These are phyloP conservation scores for Aporrectodea caliginosa DNA, from an alignment of 1,140 invertebrate species.

Conservation along the genomic window DNA sequence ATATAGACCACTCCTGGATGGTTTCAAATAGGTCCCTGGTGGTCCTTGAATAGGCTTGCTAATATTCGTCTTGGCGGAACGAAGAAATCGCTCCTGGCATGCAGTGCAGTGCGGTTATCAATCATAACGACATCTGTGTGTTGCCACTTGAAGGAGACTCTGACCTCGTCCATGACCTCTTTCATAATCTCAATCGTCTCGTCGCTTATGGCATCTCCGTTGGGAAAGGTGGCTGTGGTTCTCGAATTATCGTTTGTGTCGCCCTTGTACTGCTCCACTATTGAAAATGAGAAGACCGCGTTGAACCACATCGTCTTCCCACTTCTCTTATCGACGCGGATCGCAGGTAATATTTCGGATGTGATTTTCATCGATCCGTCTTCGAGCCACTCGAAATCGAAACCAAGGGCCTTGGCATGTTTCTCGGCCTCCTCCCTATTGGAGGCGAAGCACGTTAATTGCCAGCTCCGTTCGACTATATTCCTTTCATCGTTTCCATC, in stretches of 20 bases:
- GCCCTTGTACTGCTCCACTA: too few relatives aligned
- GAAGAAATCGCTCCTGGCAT: background rate
- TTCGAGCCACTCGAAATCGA: background rate
- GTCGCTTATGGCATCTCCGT: background rate
- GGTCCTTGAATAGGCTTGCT: background rate
- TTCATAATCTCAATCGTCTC: background rate
- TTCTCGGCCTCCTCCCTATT: constrained; percentile 5
- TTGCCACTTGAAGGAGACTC: background rate
- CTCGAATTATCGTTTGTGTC: background rate
- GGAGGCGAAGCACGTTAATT: too few relatives aligned
- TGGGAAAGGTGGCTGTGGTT: background rate
- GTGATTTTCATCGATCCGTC: background rate
- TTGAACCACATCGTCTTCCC: constrained; percentile 11
- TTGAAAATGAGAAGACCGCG: too few relatives aligned
- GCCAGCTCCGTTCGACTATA: constrained; percentile 5
- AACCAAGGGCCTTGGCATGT: background rate
- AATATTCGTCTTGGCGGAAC: background rate
- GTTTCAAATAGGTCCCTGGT: too few relatives aligned
- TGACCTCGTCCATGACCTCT: background rate
- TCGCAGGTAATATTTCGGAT: background rate
- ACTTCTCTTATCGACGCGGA: background rate
- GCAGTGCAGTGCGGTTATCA: background rate
- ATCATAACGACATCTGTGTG: background rate
- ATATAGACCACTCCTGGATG: too few relatives aligned
- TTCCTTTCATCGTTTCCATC: constrained; percentile 21